Evolutionary conservation across 53 echinoderm and acorn worm genomes (phyloP).

Genomic region (Paelopatides confundens): DNA sequence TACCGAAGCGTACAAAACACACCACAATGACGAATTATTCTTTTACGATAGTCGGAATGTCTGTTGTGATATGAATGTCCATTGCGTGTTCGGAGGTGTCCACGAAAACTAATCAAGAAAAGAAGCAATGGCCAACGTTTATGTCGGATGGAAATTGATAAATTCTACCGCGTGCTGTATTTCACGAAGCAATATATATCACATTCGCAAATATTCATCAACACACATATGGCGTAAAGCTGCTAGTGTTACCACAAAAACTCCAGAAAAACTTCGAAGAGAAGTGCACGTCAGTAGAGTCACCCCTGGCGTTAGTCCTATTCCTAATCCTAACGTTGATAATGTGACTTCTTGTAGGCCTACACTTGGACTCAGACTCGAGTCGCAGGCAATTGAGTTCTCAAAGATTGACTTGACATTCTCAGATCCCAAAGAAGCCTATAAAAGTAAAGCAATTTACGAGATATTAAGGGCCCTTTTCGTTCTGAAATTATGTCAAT

Average conservation of each 20-base stretch:
- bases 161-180: background rate
- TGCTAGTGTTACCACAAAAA: background rate
- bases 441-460: slow-evolving; percentile 79
- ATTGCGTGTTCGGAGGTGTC: too few species aligned
- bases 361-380: too few species aligned
- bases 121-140: background rate
- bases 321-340: too few species aligned
- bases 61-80: too few species aligned
- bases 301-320: too few species aligned
- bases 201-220: background rate
- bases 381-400: background rate
- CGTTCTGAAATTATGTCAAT: slow-evolving; percentile 87
- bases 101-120: too few species aligned
- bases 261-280: background rate
- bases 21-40: too few species aligned
- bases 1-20: too few species aligned
- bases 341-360: too few species aligned
- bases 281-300: background rate
- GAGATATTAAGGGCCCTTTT: slow-evolving; percentile 77
- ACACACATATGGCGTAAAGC: background rate
- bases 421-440: slow-evolving; percentile 68
- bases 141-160: background rate
- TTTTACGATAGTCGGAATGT: too few species aligned
- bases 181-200: background rate
- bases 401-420: slow-evolving; percentile 65